Conservation (phyloP, 2,797 vertebrate species). For the Sorex maritimensis region DNA sequence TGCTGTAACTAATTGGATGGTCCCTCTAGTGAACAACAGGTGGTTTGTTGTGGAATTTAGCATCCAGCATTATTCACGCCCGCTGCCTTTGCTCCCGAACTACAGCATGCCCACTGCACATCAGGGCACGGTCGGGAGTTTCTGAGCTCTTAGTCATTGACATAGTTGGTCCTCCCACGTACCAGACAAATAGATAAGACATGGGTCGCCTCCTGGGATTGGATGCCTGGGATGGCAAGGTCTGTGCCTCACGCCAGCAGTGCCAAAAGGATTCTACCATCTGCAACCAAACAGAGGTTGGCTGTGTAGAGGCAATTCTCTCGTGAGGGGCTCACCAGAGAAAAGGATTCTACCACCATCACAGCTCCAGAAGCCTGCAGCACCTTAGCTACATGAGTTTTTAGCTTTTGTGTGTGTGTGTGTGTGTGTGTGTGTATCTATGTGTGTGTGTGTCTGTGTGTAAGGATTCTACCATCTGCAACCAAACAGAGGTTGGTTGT, state of each 20-base stretch:
- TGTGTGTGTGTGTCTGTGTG: too few species aligned
- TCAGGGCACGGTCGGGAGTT: background rate
- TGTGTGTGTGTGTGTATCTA: background rate
- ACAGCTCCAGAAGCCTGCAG: background rate
- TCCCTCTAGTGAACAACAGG: conserved; percentile 30
- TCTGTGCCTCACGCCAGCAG: background rate
- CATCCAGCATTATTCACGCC: conserved; percentile 5
- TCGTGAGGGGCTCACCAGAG: background rate
- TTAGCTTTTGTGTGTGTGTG: too few species aligned
- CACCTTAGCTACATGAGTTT: background rate
- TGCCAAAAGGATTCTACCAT: background rate
- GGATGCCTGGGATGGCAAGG: background rate
- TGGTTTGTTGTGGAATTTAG: conserved; percentile 20
- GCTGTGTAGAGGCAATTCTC: background rate
- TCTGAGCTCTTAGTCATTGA: conserved; percentile 50
- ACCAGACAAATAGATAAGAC: conserved; percentile 14
- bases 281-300: background rate
- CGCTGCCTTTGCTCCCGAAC: background rate
- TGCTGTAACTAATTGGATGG: conserved; percentile 2
- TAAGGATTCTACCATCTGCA: background rate
- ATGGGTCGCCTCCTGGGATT: background rate
- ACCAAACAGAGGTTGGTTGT: background rate
- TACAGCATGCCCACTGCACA: background rate
- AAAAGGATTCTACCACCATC: background rate
- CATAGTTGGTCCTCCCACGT: background rate